Evolutionary conservation across 1,140 invertebrate genomes (phyloP).

Genomic region (Phymorhynchus buccinoides): DNA sequence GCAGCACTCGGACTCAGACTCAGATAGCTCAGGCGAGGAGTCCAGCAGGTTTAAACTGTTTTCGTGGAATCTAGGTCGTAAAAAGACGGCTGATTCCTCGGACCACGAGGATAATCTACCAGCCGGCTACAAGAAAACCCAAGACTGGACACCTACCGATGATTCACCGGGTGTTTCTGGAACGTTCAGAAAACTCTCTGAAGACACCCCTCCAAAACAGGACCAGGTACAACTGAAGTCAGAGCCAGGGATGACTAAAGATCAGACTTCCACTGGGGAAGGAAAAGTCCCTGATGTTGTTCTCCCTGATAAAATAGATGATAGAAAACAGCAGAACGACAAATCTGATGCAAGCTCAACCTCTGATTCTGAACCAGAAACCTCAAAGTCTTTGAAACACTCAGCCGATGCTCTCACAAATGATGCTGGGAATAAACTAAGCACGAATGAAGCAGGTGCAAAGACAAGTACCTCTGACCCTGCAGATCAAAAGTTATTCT

Average conservation of each 20-base stretch:
- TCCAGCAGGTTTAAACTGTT: slow-evolving; percentile 2
- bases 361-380: neutral
- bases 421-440: neutral
- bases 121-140: slow-evolving; percentile 4
- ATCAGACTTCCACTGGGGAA: neutral
- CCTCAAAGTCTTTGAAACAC: neutral
- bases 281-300: neutral
- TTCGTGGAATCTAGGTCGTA: slow-evolving; percentile 14
- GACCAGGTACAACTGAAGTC: neutral
- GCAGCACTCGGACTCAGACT: neutral
- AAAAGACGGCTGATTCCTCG: slow-evolving; percentile 10
- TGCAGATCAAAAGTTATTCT: neutral
- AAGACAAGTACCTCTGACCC: neutral
- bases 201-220: neutral
- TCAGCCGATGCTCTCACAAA: neutral
- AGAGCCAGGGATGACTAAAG: neutral
- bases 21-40: slow-evolving; percentile 1
- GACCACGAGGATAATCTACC: neutral
- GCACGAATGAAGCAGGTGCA: neutral
- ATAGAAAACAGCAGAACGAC: neutral
- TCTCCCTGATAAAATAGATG: neutral
- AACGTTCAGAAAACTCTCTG: slow-evolving; percentile 18
- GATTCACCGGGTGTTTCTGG: neutral
- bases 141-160: neutral
- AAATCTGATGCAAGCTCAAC: neutral